Conservation (phyloP, 2,113 vertebrate species). For the Perca flavescens region DNA sequence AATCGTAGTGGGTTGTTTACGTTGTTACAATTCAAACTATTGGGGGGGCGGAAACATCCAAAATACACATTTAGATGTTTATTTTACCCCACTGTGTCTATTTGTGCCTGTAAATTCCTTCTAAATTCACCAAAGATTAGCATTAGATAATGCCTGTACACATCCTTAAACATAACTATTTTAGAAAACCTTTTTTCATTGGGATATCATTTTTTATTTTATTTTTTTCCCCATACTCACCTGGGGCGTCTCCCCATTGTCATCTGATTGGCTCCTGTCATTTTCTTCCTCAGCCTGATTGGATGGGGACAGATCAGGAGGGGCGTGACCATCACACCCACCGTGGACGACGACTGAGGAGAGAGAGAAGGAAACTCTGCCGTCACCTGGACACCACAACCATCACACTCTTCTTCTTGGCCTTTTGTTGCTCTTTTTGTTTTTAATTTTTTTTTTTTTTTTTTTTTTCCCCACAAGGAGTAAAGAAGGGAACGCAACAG, state of each 20-base stretch:
- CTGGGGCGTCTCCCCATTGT: neutral
- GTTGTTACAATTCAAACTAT: too few relatives aligned
- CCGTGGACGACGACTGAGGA: constrained; percentile 95
- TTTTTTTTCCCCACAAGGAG: constrained; percentile 22
- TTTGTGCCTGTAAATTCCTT: too few relatives aligned
- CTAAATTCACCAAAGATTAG: too few relatives aligned
- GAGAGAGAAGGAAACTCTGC: neutral
- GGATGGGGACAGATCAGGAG: constrained; percentile 99
- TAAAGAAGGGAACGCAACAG: constrained; percentile 7
- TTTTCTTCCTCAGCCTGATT: constrained; percentile 89
- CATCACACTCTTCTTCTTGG: constrained; percentile 20
- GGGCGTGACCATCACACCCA: constrained; percentile 99
- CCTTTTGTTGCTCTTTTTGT: neutral
- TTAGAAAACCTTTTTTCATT: too few relatives aligned
- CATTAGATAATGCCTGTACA: too few relatives aligned
- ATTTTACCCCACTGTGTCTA: too few relatives aligned
- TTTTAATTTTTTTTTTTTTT: neutral
- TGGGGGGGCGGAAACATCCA: too few relatives aligned
- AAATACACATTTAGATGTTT: too few relatives aligned
- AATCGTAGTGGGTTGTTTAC: too few relatives aligned
- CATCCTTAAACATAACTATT: too few relatives aligned
- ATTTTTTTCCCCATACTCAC: too few relatives aligned
- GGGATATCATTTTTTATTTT: too few relatives aligned
- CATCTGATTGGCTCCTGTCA: neutral
- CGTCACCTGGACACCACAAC: constrained; percentile 17